Evolutionary conservation across 2,113 vertebrate species (phyloP), one percentile per base, ranked within the genome.

Genomic region (Corythoichthys haematopterus): DNA sequence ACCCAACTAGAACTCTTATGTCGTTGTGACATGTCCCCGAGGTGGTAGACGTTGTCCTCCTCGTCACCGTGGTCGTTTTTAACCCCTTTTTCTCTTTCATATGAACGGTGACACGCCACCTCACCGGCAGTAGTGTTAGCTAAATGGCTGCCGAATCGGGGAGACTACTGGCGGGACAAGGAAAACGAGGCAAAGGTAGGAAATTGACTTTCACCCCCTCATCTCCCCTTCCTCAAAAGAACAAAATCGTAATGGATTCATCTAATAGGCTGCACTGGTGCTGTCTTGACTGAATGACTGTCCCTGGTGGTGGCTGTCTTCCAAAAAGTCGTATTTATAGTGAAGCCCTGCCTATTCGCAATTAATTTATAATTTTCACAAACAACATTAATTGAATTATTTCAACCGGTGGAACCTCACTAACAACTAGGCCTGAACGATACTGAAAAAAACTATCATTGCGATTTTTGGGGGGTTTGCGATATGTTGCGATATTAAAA

Each of bases 151-250:
- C 91, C 86, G 90, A 92, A 90, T 90, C 91, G 88, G 91, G 91
- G 90, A 92, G 91, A 92, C 91, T 91, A 88, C 92, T 87, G 90
- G 90, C 91, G 88, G 91, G 91, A 92, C 91, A 89, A 88, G 91
- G 92, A 90, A 93, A 92, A 85, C 89, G 92, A 84, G 90, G 82
- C 90, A 92, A 92, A 92, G 92, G 91, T 92, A 92, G 88, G 91
- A 85, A 86, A 57, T 57, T 88, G 83, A 62, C 84, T 84, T 80
- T 86, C 88, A 87, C 86, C 88, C 85, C 89, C 90, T 85, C 88
- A 86, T 85, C 87, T 85, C 88, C 90, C 86, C 85, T 11, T 43
- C 20, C 43, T 11, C 15, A 43, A n/a, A 40, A 60, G 33, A 57
- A 36, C 28, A 20, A 64, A 83, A 89, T 90, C 88, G 84, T 84